Conservation (phyloP, 35 echinoderm and acorn worm species). For the Eucidaris tribuloides region DNA sequence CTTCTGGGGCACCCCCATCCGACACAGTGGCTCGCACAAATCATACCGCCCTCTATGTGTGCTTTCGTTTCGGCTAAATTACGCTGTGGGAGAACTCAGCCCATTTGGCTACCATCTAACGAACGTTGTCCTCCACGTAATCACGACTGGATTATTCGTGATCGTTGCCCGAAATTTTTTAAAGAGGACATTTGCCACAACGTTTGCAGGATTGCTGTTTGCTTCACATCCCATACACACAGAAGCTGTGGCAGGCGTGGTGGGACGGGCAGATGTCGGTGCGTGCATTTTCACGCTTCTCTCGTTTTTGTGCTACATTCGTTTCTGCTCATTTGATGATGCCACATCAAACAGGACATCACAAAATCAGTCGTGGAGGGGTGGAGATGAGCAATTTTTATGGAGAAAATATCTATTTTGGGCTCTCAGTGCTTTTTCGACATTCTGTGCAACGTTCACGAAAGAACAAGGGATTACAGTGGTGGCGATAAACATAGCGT, state of each 20-base stretch:
- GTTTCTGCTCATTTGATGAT: too few relatives aligned
- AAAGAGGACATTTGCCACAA: constrained; percentile 10
- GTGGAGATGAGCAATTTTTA: too few relatives aligned
- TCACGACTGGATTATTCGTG: constrained; percentile 30
- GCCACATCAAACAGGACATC: too few relatives aligned
- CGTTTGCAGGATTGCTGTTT: constrained; percentile 53
- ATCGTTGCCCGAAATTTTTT: background rate
- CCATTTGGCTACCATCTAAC: constrained; percentile 87
- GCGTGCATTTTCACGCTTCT: constrained; percentile 78
- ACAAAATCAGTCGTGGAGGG: too few relatives aligned
- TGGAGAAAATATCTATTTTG: too few relatives aligned
- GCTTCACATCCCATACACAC: constrained; percentile 89
- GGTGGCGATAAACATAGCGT: too few relatives aligned
- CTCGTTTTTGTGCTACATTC: constrained; percentile 69
- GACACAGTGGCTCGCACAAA: constrained; percentile 87
- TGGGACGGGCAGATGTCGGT: constrained; percentile 88
- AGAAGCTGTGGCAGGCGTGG: constrained; percentile 88
- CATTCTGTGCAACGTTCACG: too few relatives aligned
- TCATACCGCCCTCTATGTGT: constrained; percentile 96
- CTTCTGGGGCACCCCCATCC: constrained; percentile 95
- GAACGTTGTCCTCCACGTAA: constrained; percentile 65
- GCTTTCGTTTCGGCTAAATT: constrained; percentile 82
- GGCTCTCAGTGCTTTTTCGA: too few relatives aligned
- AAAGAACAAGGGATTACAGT: too few relatives aligned
- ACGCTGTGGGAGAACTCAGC: constrained; percentile 56